Evolutionary conservation across 2,113 vertebrate species (phyloP).

Genomic region (Cricetomys ansorgei): DNA sequence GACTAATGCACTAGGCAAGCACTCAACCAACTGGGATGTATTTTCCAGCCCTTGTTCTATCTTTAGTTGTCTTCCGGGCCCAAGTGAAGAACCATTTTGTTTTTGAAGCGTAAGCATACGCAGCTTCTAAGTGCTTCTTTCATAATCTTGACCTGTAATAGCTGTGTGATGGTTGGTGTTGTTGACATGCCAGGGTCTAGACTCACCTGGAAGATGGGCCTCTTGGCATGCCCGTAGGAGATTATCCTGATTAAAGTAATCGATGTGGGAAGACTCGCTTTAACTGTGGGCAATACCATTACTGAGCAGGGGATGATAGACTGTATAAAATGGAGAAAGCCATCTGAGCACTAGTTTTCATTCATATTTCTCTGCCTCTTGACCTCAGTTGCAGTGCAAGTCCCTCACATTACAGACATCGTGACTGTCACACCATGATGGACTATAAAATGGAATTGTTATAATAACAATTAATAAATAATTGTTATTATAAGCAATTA

Average conservation of each 20-base stretch:
- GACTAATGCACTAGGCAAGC: neutral
- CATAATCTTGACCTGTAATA: neutral
- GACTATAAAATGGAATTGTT: neutral
- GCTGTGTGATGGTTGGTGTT: neutral
- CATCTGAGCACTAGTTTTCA: neutral
- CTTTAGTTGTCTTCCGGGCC: neutral
- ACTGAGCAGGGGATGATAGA: neutral
- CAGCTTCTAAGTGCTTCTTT: neutral
- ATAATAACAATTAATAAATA: no score
- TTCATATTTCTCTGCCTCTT: neutral
- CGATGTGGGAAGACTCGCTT: neutral
- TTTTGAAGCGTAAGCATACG: neutral
- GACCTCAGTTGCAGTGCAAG: neutral
- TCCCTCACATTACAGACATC: neutral
- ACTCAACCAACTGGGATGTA: neutral
- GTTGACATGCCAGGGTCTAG: neutral
- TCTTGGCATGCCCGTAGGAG: neutral
- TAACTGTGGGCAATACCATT: neutral
- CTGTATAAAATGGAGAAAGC: neutral
- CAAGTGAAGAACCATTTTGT: neutral
- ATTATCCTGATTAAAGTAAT: neutral
- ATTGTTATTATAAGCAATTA: no score
- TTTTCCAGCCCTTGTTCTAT: neutral
- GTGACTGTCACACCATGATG: neutral
- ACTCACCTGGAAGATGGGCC: neutral